Evolutionary conservation across 1,140 invertebrate species (phyloP).

Genomic region (Tetragonula clypearis): DNA sequence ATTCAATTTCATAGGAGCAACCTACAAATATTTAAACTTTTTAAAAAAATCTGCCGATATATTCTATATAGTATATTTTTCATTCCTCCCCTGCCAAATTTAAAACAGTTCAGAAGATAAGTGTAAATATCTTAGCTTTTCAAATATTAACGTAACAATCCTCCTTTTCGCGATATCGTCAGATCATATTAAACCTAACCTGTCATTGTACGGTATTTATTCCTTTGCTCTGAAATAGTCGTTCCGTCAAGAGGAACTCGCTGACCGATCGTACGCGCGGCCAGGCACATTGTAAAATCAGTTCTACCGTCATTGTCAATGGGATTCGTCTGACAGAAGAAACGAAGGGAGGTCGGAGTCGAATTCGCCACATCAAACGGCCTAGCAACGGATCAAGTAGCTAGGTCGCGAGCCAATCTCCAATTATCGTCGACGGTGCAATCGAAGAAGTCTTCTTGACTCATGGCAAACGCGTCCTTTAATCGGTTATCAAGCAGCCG

Average conservation of each 20-base stretch:
- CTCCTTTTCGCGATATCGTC: not conserved
- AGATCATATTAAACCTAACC: not conserved
- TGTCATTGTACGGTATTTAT: not conserved
- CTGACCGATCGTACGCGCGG: constrained; percentile 27
- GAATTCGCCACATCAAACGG: constrained; percentile 57
- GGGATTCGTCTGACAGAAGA: not conserved
- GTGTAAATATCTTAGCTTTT: too few relatives aligned
- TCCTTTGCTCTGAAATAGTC: not conserved
- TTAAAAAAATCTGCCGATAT: not conserved
- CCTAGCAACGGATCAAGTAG: constrained; percentile 6
- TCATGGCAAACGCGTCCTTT: constrained; percentile 47
- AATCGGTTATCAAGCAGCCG: constrained; percentile 62
- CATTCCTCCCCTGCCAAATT: too few relatives aligned
- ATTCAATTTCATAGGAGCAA: too few relatives aligned
- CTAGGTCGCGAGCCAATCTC: constrained; percentile 57
- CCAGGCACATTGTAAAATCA: constrained; percentile 12
- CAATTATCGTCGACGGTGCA: constrained; percentile 56
- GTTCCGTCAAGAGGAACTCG: not conserved
- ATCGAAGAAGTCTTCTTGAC: constrained; percentile 47
- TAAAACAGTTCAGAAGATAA: too few relatives aligned
- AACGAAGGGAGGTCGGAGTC: not conserved
- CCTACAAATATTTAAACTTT: too few relatives aligned
- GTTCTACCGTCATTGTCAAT: constrained; percentile 29
- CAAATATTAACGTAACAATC: too few relatives aligned
- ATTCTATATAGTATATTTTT: too few relatives aligned